Base-by-base conservation (phyloP, 2,888 invertebrate genomes). In the Drosophila subsilvestris region DNA sequence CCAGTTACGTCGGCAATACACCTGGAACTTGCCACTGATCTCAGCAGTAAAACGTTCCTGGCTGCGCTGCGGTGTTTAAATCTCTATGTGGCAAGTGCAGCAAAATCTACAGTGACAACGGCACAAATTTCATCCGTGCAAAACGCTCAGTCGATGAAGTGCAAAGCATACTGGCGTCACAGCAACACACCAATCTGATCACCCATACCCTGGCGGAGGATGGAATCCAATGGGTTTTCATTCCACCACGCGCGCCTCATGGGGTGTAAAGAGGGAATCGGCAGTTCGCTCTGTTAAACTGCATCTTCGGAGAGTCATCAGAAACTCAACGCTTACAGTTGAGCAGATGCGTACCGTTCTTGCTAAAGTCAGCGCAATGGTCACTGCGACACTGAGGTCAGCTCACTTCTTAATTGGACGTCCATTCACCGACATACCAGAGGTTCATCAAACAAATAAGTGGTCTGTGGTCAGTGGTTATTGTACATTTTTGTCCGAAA, bases 61-160 rank as follows among this genome's bases (percentile, higher is more conserved):
- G 56, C 56, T 27, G 55, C 56, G 12, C 12, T 56, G 10, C 47
- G 56, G 3, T 17, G 47, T 10, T 48, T 57, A n/a, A 47, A 10
- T 48, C 56, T 10, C 14, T 44, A n/a, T 32, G 12, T 45, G 45
- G 55, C 3, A 45, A 45, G 44, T 45, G 55, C 2, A 5, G 12
- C 4, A n/a, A 45, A 45, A 44, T 55, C n/a, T 45, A 20, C 37
- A 57, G 48, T 22, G 37, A 48, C 37, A 47, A 56, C 18, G 56
- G 56, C 17, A 18, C 32, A 12, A 56, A 56, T 29, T 56, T 56
- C 20, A 14, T 56, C 8, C 47, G 47, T 5, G 56, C 47, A 1
- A 56, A 56, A 27, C 48, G 48, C 2, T 27, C 25, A 0, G 27
- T 49, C n/a, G 50, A 50, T 27, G 50, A 50, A 29, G 32, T 50